Conservation (phyloP, 2,888 invertebrate genomes). For the Philaethria dido region DNA sequence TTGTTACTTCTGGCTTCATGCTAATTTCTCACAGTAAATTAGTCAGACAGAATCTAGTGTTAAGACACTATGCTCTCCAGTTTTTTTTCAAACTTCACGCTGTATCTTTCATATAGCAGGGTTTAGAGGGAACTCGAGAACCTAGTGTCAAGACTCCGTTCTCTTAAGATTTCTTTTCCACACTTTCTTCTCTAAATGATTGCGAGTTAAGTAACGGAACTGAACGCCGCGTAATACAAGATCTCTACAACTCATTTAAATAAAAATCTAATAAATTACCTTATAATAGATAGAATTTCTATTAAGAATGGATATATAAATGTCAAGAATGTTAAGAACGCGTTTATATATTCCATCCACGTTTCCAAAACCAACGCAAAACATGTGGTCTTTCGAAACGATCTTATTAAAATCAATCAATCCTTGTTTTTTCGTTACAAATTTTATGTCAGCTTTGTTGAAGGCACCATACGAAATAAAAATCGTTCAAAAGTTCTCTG, state of each 20-base stretch:
- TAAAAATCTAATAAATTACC: constrained; percentile 21
- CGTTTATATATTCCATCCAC: background rate
- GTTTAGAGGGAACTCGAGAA: too few species aligned
- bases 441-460: constrained; percentile 8
- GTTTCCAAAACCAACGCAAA: constrained; percentile 12
- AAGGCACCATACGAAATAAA: constrained; percentile 36
- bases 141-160: too few species aligned
- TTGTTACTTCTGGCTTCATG: too few species aligned
- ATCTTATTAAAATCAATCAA: constrained; percentile 18
- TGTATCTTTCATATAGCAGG: too few species aligned
- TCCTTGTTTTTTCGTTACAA: background rate
- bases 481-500: constrained; percentile 36
- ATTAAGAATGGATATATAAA: background rate
- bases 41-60: too few species aligned
- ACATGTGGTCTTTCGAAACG: constrained; percentile 1
- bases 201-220: too few species aligned
- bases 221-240: too few species aligned
- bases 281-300: constrained; percentile 17
- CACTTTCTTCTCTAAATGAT: too few species aligned
- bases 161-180: too few species aligned
- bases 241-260: constrained; percentile 34
- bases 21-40: too few species aligned
- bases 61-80: too few species aligned
- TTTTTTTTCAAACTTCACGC: too few species aligned
- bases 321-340: background rate